phyloP scores from a whole-genome alignment of 2,888 invertebrate genomes.

The Cerceris rybyensis region DNA sequence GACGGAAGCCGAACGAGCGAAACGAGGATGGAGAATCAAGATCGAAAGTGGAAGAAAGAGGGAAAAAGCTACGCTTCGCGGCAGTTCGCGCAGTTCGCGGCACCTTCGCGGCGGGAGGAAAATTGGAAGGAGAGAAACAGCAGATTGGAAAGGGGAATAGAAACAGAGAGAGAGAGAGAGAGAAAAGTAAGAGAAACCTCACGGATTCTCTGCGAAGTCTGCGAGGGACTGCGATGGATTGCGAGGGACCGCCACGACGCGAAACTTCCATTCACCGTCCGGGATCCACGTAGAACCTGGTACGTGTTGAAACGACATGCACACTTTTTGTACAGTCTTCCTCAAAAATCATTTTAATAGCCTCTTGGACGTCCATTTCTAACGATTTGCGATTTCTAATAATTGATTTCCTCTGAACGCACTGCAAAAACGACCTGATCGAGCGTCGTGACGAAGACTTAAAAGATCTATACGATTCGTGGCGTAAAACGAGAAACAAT shows the following conservation, averaged over 20 bases:
- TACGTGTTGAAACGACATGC: constrained; percentile 59
- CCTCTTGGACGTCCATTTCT: neutral
- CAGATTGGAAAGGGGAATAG: constrained; percentile 20
- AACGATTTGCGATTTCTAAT: no score
- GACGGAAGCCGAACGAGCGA: constrained; percentile 29
- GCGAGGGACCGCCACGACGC: neutral
- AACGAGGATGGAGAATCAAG: constrained; percentile 21
- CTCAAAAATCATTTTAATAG: constrained; percentile 34
- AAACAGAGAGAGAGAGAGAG: constrained; percentile 18
- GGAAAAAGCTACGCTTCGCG: constrained; percentile 11
- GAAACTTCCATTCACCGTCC: constrained; percentile 66
- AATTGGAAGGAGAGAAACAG: constrained; percentile 4
- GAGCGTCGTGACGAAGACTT: no score
- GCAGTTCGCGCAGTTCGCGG: no score
- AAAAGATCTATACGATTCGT: no score
- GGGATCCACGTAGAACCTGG: constrained; percentile 62
- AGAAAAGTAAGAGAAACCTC: constrained; percentile 57
- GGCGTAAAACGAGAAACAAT: no score
- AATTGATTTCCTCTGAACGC: no score
- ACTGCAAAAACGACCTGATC: no score
- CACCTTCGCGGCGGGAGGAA: no score
- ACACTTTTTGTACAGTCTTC: constrained; percentile 63
- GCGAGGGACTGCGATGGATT: constrained; percentile 44
- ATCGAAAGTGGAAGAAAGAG: constrained; percentile 33
- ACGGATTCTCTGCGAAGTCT: constrained; percentile 45